Conservation (phyloP, 1,140 invertebrate genomes). For the Zaprionus ghesquierei region DNA sequence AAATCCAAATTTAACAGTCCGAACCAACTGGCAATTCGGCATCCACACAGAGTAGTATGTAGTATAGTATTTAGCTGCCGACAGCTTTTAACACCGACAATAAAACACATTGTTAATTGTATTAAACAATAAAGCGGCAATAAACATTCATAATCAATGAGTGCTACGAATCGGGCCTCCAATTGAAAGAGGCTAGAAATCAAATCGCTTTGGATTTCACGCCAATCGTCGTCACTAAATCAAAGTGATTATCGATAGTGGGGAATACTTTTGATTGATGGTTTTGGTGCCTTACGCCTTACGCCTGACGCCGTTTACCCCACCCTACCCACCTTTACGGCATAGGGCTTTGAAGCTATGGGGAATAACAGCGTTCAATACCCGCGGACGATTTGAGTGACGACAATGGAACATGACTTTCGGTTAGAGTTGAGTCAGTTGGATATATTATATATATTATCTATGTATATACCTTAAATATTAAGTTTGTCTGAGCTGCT, state of each 20-base stretch:
- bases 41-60: not conserved
- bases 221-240: slow-evolving; percentile 36
- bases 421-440: not conserved
- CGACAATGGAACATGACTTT: not conserved
- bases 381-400: not conserved
- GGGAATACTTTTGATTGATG: slow-evolving; percentile 51
- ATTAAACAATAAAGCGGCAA: slow-evolving; percentile 51
- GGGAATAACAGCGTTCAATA: not conserved
- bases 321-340: not conserved
- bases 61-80: slow-evolving; percentile 6
- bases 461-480: not conserved
- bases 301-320: not conserved
- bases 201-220: slow-evolving; percentile 36
- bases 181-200: slow-evolving; percentile 41
- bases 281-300: not conserved
- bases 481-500: slow-evolving; percentile 5
- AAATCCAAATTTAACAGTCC: slow-evolving; percentile 19
- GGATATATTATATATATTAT: not conserved
- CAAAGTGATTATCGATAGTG: slow-evolving; percentile 41
- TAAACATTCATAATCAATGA: slow-evolving; percentile 58
- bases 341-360: not conserved
- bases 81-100: slow-evolving; percentile 32
- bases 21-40: slow-evolving; percentile 13
- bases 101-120: slow-evolving; percentile 56
- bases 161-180: slow-evolving; percentile 25